These are phyloP conservation scores for Steinernema khuongi DNA, from an alignment of 1,140 invertebrate genomes.

Conservation along the genomic window DNA sequence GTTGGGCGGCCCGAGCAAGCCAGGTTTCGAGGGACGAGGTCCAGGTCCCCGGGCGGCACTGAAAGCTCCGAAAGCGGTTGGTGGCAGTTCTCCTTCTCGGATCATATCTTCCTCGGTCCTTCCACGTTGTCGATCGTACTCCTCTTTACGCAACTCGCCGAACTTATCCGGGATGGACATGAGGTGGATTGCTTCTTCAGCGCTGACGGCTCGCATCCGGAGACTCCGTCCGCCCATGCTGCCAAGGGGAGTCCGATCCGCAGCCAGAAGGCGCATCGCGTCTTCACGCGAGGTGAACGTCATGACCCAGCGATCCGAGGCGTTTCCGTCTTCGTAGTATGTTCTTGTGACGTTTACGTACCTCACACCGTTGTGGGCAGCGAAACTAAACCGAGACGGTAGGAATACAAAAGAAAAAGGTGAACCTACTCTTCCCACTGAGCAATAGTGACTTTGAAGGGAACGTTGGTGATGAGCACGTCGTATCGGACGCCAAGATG, in stretches of 20 bases:
- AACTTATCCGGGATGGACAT: neutral
- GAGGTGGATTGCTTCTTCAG: neutral
- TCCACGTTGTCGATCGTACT: neutral
- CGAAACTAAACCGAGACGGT: conserved; percentile 29
- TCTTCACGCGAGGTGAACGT: conserved; percentile 17
- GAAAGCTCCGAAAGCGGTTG: neutral
- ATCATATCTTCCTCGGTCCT: neutral
- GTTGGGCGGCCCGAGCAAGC: neutral
- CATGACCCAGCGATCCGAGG: conserved; percentile 34
- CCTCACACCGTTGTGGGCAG: conserved; percentile 18
- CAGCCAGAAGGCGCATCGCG: neutral
- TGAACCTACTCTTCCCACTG: conserved; percentile 25
- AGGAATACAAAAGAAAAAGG: neutral
- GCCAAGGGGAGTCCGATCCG: neutral
- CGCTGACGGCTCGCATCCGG: neutral
- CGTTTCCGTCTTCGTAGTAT: conserved; percentile 33
- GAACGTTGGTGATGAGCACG: conserved; percentile 26
- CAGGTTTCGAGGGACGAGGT: neutral
- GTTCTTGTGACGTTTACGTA: conserved; percentile 18
- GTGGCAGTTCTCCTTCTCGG: neutral
- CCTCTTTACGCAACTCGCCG: neutral
- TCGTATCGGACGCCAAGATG: neutral
- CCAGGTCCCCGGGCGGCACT: neutral
- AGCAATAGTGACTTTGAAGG: conserved; percentile 25
- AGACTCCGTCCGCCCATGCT: neutral